Evolutionary conservation across 2,797 vertebrate genomes (phyloP), one percentile per base, ranked within the genome.

Genomic region (Menidia menidia): DNA sequence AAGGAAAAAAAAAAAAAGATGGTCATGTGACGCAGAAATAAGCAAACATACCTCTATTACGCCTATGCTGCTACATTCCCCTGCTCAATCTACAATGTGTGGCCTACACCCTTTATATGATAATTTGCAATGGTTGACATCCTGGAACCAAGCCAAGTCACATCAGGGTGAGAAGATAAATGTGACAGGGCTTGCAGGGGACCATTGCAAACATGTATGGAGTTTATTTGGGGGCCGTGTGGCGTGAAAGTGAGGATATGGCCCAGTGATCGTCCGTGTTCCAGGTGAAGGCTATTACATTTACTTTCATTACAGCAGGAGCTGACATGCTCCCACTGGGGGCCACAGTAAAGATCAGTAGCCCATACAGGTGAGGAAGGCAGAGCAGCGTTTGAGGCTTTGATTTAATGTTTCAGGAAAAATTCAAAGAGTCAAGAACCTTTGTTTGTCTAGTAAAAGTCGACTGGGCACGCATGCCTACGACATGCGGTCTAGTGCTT

Each of bases 211-310:
- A 78, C 82, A 67, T 82, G 71, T 76, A 81, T 68, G 44, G 71
- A 88, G 87, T 88, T 88, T 88, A 90, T 90, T 88, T 84, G 81
- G 65, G 70, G 87, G 87, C 87, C 83, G 78, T 75, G 58, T 85
- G 75, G 83, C 48, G 78, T 84, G 84, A 89, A 88, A 89, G 87
- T 84, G 79, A 73, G 84, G 87, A 90, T 77, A 85, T 73, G 87
- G 83, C 80, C 82, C 80, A 73, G 77, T 86, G 88, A 81, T 73
- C 80, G 64, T 73, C 59, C 80, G 56, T 61, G 83, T 89, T 92
- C 87, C 78, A 82, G 89, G 88, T 90, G 88, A 88, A 64, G 41
- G 76, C 68, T 77, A 82, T 88, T 87, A 74, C 86, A 81, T 79
- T 88, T 60, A 62, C 77, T 81, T 89, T 83, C 75, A 90, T 87